Base-by-base conservation (phyloP, 2,888 invertebrate species). In the Notodonta dromedarius region DNA sequence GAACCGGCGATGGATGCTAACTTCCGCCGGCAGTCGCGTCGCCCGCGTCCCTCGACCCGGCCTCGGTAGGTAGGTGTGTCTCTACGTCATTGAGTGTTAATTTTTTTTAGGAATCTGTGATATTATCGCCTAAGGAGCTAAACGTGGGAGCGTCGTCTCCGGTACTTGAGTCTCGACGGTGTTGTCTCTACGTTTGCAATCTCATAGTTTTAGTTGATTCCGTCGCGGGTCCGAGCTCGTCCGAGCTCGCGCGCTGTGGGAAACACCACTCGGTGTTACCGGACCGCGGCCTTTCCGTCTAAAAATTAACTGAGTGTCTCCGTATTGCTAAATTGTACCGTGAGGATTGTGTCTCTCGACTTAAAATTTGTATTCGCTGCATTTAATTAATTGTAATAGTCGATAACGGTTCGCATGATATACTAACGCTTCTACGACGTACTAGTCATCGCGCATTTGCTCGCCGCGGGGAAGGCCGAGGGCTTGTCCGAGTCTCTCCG, bases 71-170 rank as follows among this genome's bases (percentile, higher is more conserved):
- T 62, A 61, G 64, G 67, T 60, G 73, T 74, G 69, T 56, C 56
- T 78, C 69, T 70, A 71, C 68, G 70, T 67, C 74, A 63, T 67
- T 69, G 77, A 78, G 78, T 75, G 76, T 82, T 79, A 72, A 69
- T 76, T 81, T 87, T 83, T 82, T 85, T 85, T 88, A 87, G 87
- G 84, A 88, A 91, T 90, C 91, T 91, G 91, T 91, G 91, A 91
- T 91, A 91, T 91, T 91, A 91, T 86, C 89, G 89, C 90, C 89
- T 90, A 88, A 89, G 91, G 85, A 87, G 86, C 84, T 76, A 74
- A 67, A 64, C 75, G 76, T 66, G 65, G 71, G 66, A 70, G 77
- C 73, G 74, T 70, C 68, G 72, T 59, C 65, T 69, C 68, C 66
- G 64, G 65, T 60, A 65, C 75, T 61, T 66, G 71, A 73, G 69